A percentile compares a stretch with the other conserved stretches of the same genome.
phyloP scores from a whole-genome alignment of 64 coral and sea anemone genomes.

The Stichodactyla mertensii region DNA sequence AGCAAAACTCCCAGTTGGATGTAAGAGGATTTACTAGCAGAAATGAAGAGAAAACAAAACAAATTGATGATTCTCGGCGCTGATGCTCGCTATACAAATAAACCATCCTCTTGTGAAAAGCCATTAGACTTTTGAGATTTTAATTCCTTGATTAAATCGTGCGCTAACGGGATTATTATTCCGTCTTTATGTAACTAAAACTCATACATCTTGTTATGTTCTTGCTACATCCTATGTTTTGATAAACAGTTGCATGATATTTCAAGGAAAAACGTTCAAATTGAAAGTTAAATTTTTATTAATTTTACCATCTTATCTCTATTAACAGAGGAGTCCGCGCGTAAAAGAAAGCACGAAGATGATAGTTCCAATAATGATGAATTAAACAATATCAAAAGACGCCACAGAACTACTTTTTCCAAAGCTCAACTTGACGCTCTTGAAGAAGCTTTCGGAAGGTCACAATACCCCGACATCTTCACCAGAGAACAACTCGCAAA shows the following conservation, averaged over 20 bases:
- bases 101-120: neutral
- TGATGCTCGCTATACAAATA: neutral
- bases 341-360: conserved; percentile 62
- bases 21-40: neutral
- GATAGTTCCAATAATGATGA: conserved; percentile 40
- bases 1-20: neutral
- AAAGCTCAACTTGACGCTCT: conserved; percentile 72
- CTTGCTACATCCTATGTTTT: neutral
- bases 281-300: neutral
- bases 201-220: neutral
- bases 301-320: neutral
- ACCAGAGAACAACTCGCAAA: conserved; percentile 73
- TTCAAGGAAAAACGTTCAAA: neutral
- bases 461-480: conserved; percentile 80
- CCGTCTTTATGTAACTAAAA: neutral
- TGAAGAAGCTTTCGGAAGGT: conserved; percentile 73
- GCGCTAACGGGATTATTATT: neutral
- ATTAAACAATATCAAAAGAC: conserved; percentile 53
- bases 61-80: neutral
- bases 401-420: conserved; percentile 82
- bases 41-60: neutral
- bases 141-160: neutral
- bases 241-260: neutral
- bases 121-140: neutral
- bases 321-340: neutral